Conservation (phyloP, 2,113 vertebrate species). For the Seriola quinqueradiata region DNA sequence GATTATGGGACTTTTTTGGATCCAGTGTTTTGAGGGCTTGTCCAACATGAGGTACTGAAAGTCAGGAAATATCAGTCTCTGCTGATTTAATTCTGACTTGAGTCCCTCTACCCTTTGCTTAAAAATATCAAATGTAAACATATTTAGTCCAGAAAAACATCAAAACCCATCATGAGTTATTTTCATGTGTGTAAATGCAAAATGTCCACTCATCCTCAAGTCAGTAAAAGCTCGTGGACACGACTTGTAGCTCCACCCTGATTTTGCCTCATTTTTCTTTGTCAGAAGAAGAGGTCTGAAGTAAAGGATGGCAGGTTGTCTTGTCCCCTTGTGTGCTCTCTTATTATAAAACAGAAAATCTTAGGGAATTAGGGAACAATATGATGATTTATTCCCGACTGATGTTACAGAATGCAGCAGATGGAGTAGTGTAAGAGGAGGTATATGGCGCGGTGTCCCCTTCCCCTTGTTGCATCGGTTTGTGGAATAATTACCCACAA, state of each 20-base stretch:
- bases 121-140: no score
- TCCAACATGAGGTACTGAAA: no score
- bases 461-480: not conserved
- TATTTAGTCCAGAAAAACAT: no score
- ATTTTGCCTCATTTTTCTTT: not conserved
- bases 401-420: conserved; percentile 20
- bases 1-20: no score
- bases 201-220: no score
- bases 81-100: no score
- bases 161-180: no score
- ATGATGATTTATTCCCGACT: conserved; percentile 17
- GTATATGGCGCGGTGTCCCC: not conserved
- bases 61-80: no score
- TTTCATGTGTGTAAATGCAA: no score
- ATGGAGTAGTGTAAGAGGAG: not conserved
- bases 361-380: conserved; percentile 17
- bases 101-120: no score
- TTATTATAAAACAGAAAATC: not conserved
- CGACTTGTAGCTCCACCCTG: not conserved
- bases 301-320: not conserved
- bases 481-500: conserved; percentile 48
- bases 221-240: not conserved
- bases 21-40: no score
- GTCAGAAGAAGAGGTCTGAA: not conserved
- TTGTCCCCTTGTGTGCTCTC: not conserved